Conservation (phyloP, 2,888 invertebrate species). For the Trissoscelio sp. region DNA sequence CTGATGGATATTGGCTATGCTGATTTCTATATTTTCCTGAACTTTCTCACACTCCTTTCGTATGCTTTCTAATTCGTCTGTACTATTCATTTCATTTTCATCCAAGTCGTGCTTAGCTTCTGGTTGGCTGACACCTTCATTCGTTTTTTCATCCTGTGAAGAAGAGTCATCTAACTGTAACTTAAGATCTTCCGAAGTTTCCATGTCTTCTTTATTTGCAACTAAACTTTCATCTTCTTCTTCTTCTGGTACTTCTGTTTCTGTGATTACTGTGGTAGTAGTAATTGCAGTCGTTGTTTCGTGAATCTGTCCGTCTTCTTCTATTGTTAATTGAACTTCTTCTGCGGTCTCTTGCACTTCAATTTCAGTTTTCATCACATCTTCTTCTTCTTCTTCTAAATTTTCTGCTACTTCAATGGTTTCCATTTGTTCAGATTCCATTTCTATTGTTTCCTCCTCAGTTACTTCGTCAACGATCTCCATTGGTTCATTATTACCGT, state of each 20-base stretch:
- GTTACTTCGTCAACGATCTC: slow-evolving; percentile 3
- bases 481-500: neutral
- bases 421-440: slow-evolving; percentile 15
- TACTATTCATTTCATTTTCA: slow-evolving; percentile 33
- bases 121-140: neutral
- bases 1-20: neutral
- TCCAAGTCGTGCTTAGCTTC: neutral
- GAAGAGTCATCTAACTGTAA: slow-evolving; percentile 42
- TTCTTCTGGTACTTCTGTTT: neutral
- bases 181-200: slow-evolving; percentile 26
- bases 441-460: slow-evolving; percentile 22
- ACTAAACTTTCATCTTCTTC: too few species aligned
- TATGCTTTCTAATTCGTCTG: slow-evolving; percentile 54
- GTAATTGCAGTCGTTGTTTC: slow-evolving; percentile 10
- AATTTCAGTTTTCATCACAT: slow-evolving; percentile 2
- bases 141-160: slow-evolving; percentile 6
- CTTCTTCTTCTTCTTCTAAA: neutral
- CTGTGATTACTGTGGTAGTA: slow-evolving; percentile 10
- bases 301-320: slow-evolving; percentile 2
- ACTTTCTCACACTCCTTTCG: slow-evolving; percentile 38
- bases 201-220: slow-evolving; percentile 8
- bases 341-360: slow-evolving; percentile 12
- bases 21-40: slow-evolving; percentile 7
- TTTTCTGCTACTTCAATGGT: neutral
- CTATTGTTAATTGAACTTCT: slow-evolving; percentile 19